Conservation (phyloP, 2,797 vertebrate species). For the Halcyon chelicuti region DNA sequence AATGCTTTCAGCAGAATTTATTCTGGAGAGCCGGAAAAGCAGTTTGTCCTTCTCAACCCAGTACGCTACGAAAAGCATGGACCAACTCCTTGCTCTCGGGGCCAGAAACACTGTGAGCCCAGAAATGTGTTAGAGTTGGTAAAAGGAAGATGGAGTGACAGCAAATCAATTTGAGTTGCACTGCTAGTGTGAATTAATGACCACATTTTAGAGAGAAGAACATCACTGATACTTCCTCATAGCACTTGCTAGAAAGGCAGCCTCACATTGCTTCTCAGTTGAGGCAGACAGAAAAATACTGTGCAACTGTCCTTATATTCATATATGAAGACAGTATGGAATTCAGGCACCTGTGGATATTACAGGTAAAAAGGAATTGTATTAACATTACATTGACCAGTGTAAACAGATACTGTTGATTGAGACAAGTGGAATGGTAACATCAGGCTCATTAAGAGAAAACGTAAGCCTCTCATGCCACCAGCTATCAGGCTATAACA, state of each 20-base stretch:
- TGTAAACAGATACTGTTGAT: fast-evolving
- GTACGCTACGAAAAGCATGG: neutral
- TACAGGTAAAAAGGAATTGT: neutral
- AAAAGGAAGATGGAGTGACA: neutral
- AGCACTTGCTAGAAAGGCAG: neutral
- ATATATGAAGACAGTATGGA: neutral
- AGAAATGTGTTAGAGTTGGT: neutral
- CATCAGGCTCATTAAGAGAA: neutral
- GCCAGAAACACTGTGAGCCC: neutral
- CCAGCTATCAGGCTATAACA: neutral
- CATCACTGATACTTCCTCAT: neutral
- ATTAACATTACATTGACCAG: neutral
- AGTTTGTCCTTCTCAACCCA: neutral
- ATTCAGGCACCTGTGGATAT: neutral
- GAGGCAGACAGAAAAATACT: neutral
- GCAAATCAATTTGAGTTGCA: neutral
- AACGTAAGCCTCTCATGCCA: neutral
- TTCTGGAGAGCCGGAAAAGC: neutral
- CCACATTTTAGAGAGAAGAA: neutral
- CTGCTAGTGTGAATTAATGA: neutral
- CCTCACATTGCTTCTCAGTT: neutral
- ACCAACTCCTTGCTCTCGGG: neutral
- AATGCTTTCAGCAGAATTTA: neutral
- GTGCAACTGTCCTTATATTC: neutral
- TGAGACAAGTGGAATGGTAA: neutral